Percentiles rank a stretch among this genome's conserved stretches.
These are phyloP conservation scores for Aulostomus chinensis DNA, from an alignment of 2,797 vertebrate species.

Conservation along the genomic window DNA sequence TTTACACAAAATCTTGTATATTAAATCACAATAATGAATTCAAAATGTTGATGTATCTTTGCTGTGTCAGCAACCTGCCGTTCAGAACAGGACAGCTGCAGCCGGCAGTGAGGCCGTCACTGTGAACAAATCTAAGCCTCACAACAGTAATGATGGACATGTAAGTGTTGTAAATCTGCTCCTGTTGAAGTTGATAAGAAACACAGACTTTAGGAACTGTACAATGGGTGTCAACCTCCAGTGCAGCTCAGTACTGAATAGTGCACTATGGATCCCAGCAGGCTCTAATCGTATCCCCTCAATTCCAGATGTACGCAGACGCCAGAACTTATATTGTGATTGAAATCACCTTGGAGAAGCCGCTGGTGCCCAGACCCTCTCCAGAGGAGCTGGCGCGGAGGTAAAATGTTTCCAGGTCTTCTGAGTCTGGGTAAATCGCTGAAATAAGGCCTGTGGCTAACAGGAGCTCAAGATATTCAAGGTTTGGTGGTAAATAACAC, in stretches of 20 bases:
- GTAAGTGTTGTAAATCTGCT: conserved; percentile 59
- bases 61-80: conserved; percentile 12
- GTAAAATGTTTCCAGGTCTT: conserved; percentile 45
- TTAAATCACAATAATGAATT: no score
- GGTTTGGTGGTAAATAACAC: no score
- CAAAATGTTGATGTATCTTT: conserved; percentile 1
- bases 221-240: neutral
- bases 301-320: conserved; percentile 79
- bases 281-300: conserved; percentile 1
- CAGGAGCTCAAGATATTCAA: no score
- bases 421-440: no score
- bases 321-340: conserved; percentile 88
- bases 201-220: neutral
- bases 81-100: conserved; percentile 45
- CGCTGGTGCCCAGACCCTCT: conserved; percentile 85
- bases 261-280: no score
- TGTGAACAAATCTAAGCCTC: conserved; percentile 48
- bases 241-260: no score
- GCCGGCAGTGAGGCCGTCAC: conserved; percentile 59
- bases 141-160: conserved; percentile 78
- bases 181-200: neutral
- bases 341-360: conserved; percentile 88
- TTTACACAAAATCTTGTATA: no score
- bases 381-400: conserved; percentile 84
- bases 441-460: no score